Evolutionary conservation across 37 sponge, comb jelly and placozoan species (phyloP), one percentile per base, ranked within the genome.

Genomic region (Chondrilla cf. caribensis): DNA sequence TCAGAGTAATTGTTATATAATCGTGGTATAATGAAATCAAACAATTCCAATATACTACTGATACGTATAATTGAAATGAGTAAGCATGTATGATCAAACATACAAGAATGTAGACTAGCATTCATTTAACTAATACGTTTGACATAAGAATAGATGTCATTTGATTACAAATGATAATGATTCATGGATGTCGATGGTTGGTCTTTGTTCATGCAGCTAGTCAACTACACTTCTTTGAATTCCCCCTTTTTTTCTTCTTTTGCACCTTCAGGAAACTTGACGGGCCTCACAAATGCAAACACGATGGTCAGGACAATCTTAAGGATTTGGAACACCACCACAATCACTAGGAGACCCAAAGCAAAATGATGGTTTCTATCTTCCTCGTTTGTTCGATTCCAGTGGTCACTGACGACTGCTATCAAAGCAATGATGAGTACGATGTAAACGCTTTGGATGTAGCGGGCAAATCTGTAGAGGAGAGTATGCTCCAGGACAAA

Each of bases 401-500:
- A 73, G 76, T 73, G 76, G 41, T 39, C 76, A 73, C 38, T 43
- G 41, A 70, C 29, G 3, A 82, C 58, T 3, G 83, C 83, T 25
- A 31, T 36, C 51, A 38, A 31, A 3, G 83, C 44, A 11, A 82
- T 24, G 14, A 82, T 68, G 24, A 82, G 55, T 19, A 68, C 72
- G 42, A 70, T 68, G 73, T 82, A 82, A 38, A 71, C 73, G 47
- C 71, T 68, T 43, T 70, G 72, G 43, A 70, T 82, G 73, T 82
- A 82, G 72, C 83, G 83, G 26, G 71, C 39, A 42, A 70, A 82
- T 38, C 66, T 68, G 68, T 82, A 67, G 40, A 82, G 42, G 1
- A 82, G 14, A 73, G 58, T 42, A 21, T 51, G 39, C 14, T 82
- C 83, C 2, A 82, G 28, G 36, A 70, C 31, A 40, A 68, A 82